Conservation (phyloP, 2,113 vertebrate species). For the Cryptomyrus ogoouensis region DNA sequence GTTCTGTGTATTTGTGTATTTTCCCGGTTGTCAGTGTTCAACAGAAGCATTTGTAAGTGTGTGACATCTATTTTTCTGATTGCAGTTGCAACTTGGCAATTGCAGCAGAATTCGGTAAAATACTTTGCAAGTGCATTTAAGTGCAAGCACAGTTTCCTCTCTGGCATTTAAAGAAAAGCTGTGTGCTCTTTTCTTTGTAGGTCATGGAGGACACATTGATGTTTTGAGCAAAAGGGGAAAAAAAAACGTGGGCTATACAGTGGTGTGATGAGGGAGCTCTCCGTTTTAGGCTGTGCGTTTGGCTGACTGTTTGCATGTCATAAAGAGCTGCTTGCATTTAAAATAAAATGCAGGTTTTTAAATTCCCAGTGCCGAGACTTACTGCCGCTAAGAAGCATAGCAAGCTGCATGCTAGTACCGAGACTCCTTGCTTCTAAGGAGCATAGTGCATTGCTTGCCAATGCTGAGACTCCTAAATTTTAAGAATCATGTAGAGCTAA, state of each 20-base stretch:
- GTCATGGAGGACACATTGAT: slow-evolving; percentile 1
- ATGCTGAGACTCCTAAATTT: not conserved
- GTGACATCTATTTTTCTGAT: slow-evolving; percentile 6
- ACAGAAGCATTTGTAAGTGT: not conserved
- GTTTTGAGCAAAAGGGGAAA: not conserved
- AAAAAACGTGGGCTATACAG: not conserved
- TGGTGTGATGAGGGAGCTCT: not conserved
- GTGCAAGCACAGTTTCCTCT: slow-evolving; percentile 13
- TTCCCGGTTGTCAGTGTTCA: not conserved
- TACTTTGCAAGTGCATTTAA: slow-evolving; percentile 18
- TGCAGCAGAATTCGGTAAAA: not conserved
- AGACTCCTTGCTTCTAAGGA: slow-evolving; percentile 55
- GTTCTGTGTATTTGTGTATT: not conserved
- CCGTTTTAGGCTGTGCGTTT: not conserved
- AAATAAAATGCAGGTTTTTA: slow-evolving; percentile 52
- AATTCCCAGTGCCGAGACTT: slow-evolving; percentile 54
- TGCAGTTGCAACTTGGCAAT: not conserved
- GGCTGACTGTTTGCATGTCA: slow-evolving; percentile 37
- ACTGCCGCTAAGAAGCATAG: slow-evolving; percentile 58
- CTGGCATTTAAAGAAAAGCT: not conserved
- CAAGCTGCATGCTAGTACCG: slow-evolving; percentile 58
- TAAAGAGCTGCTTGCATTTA: slow-evolving; percentile 63
- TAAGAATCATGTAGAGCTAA: not conserved
- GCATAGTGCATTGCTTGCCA: not conserved
- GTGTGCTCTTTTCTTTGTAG: slow-evolving; percentile 4